Conservation (phyloP, 2,888 invertebrate genomes). For the Sphaeridia pumilis region DNA sequence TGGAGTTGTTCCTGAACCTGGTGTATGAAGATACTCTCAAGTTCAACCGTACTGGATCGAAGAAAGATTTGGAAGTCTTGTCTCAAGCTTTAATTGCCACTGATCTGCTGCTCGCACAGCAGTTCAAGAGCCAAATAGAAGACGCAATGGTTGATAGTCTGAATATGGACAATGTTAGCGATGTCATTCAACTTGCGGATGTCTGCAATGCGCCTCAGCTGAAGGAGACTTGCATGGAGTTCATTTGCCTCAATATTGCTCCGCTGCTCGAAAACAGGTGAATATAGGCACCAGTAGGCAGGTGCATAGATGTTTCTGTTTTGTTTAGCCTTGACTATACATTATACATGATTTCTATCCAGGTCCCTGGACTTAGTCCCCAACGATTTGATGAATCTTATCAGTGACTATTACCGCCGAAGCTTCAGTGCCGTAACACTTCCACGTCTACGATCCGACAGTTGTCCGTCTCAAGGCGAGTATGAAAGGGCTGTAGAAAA, state of each 20-base stretch:
- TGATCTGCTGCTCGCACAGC: constrained; percentile 8
- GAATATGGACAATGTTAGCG: constrained; percentile 61
- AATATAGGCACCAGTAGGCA: no score
- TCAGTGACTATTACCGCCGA: constrained; percentile 54
- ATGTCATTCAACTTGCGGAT: constrained; percentile 61
- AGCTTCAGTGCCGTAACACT: neutral
- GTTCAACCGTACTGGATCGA: constrained; percentile 1
- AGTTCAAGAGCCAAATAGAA: constrained; percentile 45
- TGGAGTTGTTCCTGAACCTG: constrained; percentile 11
- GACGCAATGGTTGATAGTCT: constrained; percentile 52
- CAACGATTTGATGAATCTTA: constrained; percentile 49
- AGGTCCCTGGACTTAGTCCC: constrained; percentile 53
- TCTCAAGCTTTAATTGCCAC: constrained; percentile 8
- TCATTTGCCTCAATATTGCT: constrained; percentile 61
- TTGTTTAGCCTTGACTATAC: no score
- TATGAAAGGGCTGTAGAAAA: constrained; percentile 39
- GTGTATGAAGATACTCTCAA: constrained; percentile 7
- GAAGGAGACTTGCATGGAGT: constrained; percentile 61
- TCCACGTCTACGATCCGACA: constrained; percentile 45
- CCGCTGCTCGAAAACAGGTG: constrained; percentile 55
- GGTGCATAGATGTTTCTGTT: no score
- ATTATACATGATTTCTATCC: no score
- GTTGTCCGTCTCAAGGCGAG: constrained; percentile 56
- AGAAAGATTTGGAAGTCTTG: constrained; percentile 11
- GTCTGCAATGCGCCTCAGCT: constrained; percentile 63